Evolutionary conservation across 2,797 vertebrate genomes (phyloP), one percentile per base, ranked within the genome.

Genomic region (Zalophus californianus): DNA sequence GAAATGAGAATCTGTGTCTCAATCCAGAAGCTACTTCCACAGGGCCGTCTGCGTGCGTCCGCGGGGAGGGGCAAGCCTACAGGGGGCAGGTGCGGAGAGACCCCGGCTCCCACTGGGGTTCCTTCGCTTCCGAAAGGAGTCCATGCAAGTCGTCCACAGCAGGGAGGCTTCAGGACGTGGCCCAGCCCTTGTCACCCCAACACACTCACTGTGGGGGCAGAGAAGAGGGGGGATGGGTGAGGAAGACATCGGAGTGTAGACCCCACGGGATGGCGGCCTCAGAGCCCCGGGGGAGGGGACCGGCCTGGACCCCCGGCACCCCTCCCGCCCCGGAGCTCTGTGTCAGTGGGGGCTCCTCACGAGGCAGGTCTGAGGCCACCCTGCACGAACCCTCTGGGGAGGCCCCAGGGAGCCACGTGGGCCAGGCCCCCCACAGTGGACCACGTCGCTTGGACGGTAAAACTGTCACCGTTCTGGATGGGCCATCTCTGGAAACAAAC

Each of bases 301-400:
- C 41, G 20, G 75, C 38, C 85, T 8, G 29, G 21, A 29, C n/a
- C 77, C 64, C 16, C 80, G 41, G 77, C 13, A 29, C 56, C 10
- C 29, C 20, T 44, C 54, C 9, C 4, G 14, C 8, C 35, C 14
- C 5, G 50, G 38, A 23, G 32, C 32, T 78, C 72, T 2, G 18
- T 14, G 75, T 10, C 2, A 27, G 38, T 3, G 6, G 1, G 0
- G n/a, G 29, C 35, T 44, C 41, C 2, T 2, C 0, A 11, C 5
- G 13, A 32, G 12, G 35, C 56, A n/a, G 48, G 86, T 14, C 60
- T 1, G 0, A 18, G 93, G 32, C 72, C 3, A 0, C 75, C 29
- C 7, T 2, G 44, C 0, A 4, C 1, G 14, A 70, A 50, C 32
- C 38, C 2, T 5, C 66, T 18, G 11, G 3, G 35, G 60, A 52